These are phyloP conservation scores for Amblyopsis hoosieri DNA, from an alignment of 2,797 vertebrate species.

Conservation along the genomic window DNA sequence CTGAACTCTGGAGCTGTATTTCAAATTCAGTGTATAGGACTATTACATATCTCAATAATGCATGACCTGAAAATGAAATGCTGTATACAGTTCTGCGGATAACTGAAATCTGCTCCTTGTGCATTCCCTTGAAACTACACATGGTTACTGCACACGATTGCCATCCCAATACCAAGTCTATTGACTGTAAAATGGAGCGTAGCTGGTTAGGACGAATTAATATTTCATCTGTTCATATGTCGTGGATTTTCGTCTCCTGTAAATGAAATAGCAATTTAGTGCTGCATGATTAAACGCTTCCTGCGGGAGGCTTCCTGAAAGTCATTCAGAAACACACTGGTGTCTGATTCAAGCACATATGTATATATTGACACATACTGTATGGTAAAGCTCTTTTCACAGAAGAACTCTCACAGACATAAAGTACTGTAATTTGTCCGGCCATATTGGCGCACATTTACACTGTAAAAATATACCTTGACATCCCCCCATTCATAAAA, in stretches of 20 bases:
- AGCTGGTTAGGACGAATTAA: slow-evolving; percentile 56
- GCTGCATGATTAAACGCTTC: slow-evolving; percentile 35
- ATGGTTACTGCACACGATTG: slow-evolving; percentile 13
- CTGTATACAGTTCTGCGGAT: slow-evolving; percentile 42
- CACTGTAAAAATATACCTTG: slow-evolving; percentile 60
- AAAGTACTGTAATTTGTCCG: neutral
- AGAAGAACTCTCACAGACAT: neutral
- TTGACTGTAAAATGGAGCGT: slow-evolving; percentile 55
- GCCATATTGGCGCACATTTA: slow-evolving; percentile 16
- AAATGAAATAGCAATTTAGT: slow-evolving; percentile 45
- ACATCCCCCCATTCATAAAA: slow-evolving; percentile 54
- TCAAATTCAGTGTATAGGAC: slow-evolving; percentile 16
- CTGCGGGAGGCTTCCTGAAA: slow-evolving; percentile 14
- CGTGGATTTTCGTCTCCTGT: slow-evolving; percentile 36
- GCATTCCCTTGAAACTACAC: neutral
- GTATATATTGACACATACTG: neutral
- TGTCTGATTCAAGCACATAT: neutral
- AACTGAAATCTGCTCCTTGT: slow-evolving; percentile 37
- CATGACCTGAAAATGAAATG: slow-evolving; percentile 51
- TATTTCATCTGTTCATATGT: slow-evolving; percentile 66
- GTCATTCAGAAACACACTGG: neutral
- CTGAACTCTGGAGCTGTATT: slow-evolving; percentile 16
- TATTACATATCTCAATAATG: slow-evolving; percentile 59
- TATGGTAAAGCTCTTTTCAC: neutral
- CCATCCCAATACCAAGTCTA: slow-evolving; percentile 30